Percentiles rank a stretch among this genome's conserved stretches.
These are phyloP conservation scores for Petromus typicus DNA, from an alignment of 2,113 vertebrate genomes.

Conservation along the genomic window DNA sequence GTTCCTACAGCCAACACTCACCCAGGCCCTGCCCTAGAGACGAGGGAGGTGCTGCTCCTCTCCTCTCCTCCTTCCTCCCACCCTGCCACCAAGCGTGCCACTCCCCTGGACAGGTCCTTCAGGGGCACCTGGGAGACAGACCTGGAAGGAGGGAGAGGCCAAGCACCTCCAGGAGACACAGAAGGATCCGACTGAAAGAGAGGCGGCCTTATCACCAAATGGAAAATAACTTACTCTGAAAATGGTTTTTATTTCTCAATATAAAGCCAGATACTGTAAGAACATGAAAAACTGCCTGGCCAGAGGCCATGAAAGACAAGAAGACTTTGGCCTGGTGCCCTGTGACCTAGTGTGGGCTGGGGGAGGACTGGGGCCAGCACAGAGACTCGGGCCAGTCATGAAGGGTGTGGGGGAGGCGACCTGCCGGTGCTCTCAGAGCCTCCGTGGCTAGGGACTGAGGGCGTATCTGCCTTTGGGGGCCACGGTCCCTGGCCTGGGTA, in stretches of 20 bases:
- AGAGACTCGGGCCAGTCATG: neutral
- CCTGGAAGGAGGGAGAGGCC: neutral
- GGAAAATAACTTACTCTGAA: slow-evolving; percentile 57
- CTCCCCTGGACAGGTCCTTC: neutral
- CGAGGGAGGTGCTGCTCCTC: neutral
- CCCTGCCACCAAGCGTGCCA: neutral
- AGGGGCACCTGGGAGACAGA: neutral
- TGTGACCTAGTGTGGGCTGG: neutral
- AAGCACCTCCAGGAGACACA: neutral
- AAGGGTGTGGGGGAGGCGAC: neutral
- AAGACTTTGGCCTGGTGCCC: slow-evolving; percentile 29
- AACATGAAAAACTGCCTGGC: slow-evolving; percentile 45
- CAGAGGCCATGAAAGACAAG: neutral
- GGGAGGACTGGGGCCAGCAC: neutral
- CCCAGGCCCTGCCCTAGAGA: slow-evolving; percentile 35
- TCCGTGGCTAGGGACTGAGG: neutral
- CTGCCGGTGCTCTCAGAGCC: neutral
- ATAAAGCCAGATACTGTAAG: slow-evolving; percentile 70
- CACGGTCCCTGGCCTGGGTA: neutral
- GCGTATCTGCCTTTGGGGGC: neutral
- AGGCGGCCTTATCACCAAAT: slow-evolving; percentile 3
- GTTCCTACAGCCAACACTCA: neutral
- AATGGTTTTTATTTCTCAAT: slow-evolving; percentile 75
- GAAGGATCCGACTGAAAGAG: neutral
- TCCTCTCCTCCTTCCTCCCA: neutral